A percentile compares a stretch with the other conserved stretches of the same genome.
Evolutionary conservation across 2,888 invertebrate genomes (phyloP).

Genomic region (Temnothorax rugatulus): DNA sequence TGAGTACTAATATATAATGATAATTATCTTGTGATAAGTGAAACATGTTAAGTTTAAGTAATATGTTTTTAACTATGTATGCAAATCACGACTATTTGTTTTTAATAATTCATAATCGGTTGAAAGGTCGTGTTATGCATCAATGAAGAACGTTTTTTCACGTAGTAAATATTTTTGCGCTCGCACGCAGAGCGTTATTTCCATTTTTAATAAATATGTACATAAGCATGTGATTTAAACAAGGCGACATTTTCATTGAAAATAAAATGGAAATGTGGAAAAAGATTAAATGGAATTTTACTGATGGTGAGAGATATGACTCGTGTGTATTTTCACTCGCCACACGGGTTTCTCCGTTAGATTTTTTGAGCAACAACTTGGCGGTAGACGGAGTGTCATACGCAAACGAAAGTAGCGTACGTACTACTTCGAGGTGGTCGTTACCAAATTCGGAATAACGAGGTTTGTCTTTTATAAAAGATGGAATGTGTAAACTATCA

Average conservation of each 20-base stretch:
- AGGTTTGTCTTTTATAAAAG: not conserved
- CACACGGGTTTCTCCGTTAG: constrained; percentile 53
- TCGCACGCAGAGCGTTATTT: not conserved
- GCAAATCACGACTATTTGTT: not conserved
- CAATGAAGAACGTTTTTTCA: not conserved
- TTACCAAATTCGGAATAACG: constrained; percentile 62
- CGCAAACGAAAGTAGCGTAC: constrained; percentile 46
- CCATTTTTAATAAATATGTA: not conserved
- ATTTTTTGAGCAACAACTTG: constrained; percentile 45
- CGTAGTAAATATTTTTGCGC: not conserved
- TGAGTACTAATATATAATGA: not conserved
- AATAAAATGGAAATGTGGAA: not conserved
- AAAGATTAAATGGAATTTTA: not conserved
- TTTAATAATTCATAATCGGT: too few species aligned
- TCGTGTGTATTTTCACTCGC: constrained; percentile 26
- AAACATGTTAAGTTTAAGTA: not conserved
- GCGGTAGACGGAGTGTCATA: constrained; percentile 40
- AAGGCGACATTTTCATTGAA: not conserved
- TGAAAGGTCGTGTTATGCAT: not conserved
- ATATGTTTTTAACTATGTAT: not conserved
- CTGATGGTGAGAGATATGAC: constrained; percentile 50
- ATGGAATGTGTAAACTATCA: not conserved
- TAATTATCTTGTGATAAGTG: not conserved
- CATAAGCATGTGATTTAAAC: not conserved
- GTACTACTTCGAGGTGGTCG: constrained; percentile 46